Percentiles rank a stretch among this genome's conserved stretches.
Conservation (phyloP, 2,888 invertebrate species). For the Dugesia japonica region DNA sequence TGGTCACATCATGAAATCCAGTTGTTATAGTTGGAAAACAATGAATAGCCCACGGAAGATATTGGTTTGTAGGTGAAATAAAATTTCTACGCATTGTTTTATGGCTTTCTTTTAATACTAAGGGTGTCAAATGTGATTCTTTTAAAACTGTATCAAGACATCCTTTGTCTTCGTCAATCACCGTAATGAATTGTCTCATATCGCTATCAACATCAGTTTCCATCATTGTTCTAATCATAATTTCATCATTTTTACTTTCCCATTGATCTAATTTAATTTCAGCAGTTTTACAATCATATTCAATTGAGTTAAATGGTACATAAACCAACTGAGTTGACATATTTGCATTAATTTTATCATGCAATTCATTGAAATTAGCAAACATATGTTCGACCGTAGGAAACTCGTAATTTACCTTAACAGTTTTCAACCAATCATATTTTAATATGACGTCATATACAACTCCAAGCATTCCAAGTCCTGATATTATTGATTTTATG, state of each 20-base stretch:
- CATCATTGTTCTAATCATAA: conserved; percentile 17
- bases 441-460: conserved; percentile 31
- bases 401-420: conserved; percentile 23
- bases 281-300: not conserved
- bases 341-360: not conserved
- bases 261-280: not conserved
- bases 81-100: conserved; percentile 6
- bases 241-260: conserved; percentile 16
- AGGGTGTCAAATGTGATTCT: not conserved
- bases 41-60: conserved; percentile 30
- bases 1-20: not conserved
- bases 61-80: not conserved
- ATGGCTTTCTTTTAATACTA: not conserved
- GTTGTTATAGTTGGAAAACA: not conserved
- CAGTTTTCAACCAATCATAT: not conserved
- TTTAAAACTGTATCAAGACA: not conserved
- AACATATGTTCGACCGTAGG: not conserved
- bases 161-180: not conserved
- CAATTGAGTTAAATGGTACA: conserved; percentile 23
- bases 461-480: conserved; percentile 29
- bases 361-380: not conserved
- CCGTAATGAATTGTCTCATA: conserved; percentile 23
- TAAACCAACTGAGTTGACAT: conserved; percentile 25
- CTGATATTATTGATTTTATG: not conserved
- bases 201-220: not conserved